Base-by-base conservation (phyloP, 2,113 vertebrate species). In the Pomatostomus ruficeps region DNA sequence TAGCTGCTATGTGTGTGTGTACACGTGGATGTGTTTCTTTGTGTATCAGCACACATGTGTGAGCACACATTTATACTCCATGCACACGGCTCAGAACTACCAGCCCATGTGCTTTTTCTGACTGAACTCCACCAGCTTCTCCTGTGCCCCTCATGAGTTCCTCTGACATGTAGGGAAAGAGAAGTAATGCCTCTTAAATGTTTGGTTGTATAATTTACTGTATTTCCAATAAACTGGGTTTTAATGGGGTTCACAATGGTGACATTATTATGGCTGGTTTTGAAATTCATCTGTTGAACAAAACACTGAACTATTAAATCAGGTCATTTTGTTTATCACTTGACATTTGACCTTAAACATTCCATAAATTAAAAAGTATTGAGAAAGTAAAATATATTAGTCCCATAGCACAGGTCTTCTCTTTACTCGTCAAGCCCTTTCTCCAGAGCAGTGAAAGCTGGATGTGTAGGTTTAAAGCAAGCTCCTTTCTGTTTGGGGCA, bases 301-400 rank as follows among this genome's bases (percentile, higher is more conserved):
- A 91, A 94, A 89, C 51, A 73, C 12, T 51, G 15, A 85, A 62
- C 59, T 79, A 48, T 48, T 95, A 74, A 76, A 83, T 62, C 38
- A 55, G 40, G 82, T 80, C 0, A 63, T 89, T 94, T 91, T 89
- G 42, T 95, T 94, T 94, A 94, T 89, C 55, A 0, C 81, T 89
- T 95, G 78, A 79, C 62, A 43, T 93, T 85, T 88, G 84, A 91
- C 89, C 78, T 89, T 70, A 83, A 90, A 62, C 85, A 82, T 79
- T 75, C 43, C 46, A 68, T 76, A 88, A 87, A 88, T 88, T 76
- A 59, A 26, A 80, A 85, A 24, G n/a, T 33, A 89, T 40, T 68
- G n/a, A 66, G 66, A 62, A 95, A 85, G 42, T 76, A 58, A 93
- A 93, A 76, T 43, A 38, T 46, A 58, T 76, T 79, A 76, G 23